Percentiles rank a stretch among this genome's conserved stretches.
Evolutionary conservation across 2,797 vertebrate genomes (phyloP).

Genomic region (Hyperoplus lanceolatus): DNA sequence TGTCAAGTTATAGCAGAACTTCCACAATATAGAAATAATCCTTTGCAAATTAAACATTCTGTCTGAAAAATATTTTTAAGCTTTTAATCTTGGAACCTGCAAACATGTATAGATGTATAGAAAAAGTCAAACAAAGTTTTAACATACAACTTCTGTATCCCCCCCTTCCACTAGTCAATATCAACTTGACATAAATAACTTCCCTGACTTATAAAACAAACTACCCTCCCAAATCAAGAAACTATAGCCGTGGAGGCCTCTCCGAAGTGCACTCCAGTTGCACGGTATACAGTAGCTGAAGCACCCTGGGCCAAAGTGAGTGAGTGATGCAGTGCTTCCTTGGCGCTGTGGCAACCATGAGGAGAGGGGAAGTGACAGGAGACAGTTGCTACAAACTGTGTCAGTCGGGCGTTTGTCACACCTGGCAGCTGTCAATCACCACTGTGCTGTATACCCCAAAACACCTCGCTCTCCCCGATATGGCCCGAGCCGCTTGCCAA

Average conservation of each 20-base stretch:
- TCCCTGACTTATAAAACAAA: constrained; percentile 31
- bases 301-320: constrained; percentile 52
- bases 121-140: not conserved
- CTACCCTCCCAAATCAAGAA: constrained; percentile 36
- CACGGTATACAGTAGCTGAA: constrained; percentile 40
- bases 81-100: not conserved
- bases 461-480: constrained; percentile 79
- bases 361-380: constrained; percentile 80
- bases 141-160: not conserved
- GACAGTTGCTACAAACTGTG: constrained; percentile 80
- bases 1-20: not conserved
- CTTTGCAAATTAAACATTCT: not conserved
- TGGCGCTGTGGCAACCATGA: constrained; percentile 32
- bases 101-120: no score
- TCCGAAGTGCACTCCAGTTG: constrained; percentile 66
- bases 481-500: constrained; percentile 80
- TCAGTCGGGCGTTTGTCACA: constrained; percentile 80
- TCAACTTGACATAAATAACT: constrained; percentile 26
- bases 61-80: not conserved
- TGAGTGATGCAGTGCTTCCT: constrained; percentile 38
- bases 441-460: constrained; percentile 34
- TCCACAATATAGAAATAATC: not conserved
- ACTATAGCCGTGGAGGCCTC: constrained; percentile 36
- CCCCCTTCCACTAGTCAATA: not conserved
- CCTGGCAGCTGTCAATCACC: constrained; percentile 87